These are phyloP conservation scores for Chiroxiphia lanceolata DNA, from an alignment of 2,797 vertebrate genomes.

Conservation along the genomic window DNA sequence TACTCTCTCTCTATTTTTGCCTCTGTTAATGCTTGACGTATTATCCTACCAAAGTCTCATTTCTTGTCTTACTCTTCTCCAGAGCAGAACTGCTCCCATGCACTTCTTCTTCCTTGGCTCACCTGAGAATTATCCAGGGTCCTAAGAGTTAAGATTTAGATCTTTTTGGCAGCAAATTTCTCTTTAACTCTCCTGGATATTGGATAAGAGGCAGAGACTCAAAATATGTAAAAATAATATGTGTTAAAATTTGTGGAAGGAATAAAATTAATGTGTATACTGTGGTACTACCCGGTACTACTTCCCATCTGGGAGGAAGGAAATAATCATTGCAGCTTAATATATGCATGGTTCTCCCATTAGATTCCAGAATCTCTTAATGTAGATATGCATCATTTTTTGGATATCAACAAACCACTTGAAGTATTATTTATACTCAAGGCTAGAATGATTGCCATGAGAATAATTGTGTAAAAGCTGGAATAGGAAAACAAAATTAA, in stretches of 20 bases:
- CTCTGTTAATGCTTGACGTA: background rate
- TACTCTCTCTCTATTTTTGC: background rate
- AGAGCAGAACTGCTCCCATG: background rate
- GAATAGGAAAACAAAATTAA: conserved; percentile 69
- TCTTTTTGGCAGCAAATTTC: background rate
- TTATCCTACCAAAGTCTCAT: background rate
- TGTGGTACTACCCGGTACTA: conserved; percentile 30
- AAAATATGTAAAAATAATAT: conserved; percentile 51
- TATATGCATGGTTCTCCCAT: conserved; percentile 56
- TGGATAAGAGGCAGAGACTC: conserved; percentile 21
- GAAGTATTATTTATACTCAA: conserved; percentile 64
- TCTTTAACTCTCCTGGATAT: conserved; percentile 36
- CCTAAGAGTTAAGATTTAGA: background rate
- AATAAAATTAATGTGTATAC: conserved; percentile 61
- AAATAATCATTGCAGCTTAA: conserved; percentile 56
- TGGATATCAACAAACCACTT: conserved; percentile 62
- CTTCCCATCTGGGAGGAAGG: conserved; percentile 55
- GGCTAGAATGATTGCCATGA: conserved; percentile 60
- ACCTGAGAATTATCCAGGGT: background rate
- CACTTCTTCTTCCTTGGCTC: background rate
- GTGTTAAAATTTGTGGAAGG: conserved; percentile 53
- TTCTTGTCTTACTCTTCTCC: background rate
- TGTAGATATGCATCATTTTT: conserved; percentile 49
- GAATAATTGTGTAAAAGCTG: conserved; percentile 64
- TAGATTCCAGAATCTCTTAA: conserved; percentile 57